Evolutionary conservation across 2,113 vertebrate species (phyloP), one percentile per base, ranked within the genome.

Genomic region (Dissostichus mawsoni): DNA sequence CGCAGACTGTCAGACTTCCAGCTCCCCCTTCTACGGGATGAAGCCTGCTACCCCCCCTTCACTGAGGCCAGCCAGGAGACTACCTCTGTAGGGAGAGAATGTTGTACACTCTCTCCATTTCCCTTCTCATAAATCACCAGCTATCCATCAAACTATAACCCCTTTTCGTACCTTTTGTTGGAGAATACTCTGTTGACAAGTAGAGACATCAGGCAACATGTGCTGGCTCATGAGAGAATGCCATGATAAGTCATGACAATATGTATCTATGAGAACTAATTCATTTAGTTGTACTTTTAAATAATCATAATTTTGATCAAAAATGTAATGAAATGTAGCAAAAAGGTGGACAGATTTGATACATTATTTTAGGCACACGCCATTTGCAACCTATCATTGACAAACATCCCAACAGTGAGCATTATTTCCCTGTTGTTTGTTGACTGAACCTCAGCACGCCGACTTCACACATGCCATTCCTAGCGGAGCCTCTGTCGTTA

Each of bases 401-500:
- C 44, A 23, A 57, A 78, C 13, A 67, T 4, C 5, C 9, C 3
- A 0, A 51, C 23, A n/a, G 56, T 5, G n/a, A 23, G 8, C 17
- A 18, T 29, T 16, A 51, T n/a, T 67, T 50, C 17, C 36, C 8
- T 53, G 56, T 41, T 1, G 9, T 68, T 68, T 23, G 47, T 45
- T 9, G 58, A 62, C 18, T 14, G 55, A 25, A 52, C 71, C 66
- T 66, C 68, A 64, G 57, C 50, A 2, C 7, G 23, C 41, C 0
- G 69, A 84, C 75, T 86, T 57, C 81, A 84, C 85, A 87, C 80
- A 76, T 62, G 85, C 70, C 14, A 45, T 59, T 80, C 16, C 2
- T 68, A 88, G 83, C 29, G 13, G 45, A 85, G 81, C 66, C 80
- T 81, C 69, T 5, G 1, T 91, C 73, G 76, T 93, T 92, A 94